Conservation (phyloP, 2,888 invertebrate genomes). For the Automeris io region DNA sequence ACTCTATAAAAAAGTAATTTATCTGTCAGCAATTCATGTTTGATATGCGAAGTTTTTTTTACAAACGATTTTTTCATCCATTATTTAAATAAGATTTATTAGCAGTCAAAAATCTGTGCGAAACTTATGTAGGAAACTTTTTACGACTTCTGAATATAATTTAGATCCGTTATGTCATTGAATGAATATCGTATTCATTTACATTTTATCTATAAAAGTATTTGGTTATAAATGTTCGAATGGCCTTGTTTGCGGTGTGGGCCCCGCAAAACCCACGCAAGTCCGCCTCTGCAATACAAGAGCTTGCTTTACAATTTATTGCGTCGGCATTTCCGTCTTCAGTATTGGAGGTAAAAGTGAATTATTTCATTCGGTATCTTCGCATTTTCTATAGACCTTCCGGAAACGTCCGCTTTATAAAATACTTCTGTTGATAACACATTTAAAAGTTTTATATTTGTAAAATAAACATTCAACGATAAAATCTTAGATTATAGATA, state of each 20-base stretch:
- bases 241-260: constrained; percentile 1
- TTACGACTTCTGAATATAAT: neutral
- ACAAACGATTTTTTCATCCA: too few species aligned
- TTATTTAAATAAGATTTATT: neutral
- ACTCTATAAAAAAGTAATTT: too few species aligned
- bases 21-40: too few species aligned
- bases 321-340: constrained; percentile 3
- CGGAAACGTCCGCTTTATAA: neutral
- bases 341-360: constrained; percentile 6
- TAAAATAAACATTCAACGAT: too few species aligned
- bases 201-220: neutral
- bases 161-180: neutral
- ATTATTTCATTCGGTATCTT: constrained; percentile 3
- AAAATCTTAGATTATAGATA: too few species aligned
- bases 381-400: neutral
- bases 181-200: constrained; percentile 1
- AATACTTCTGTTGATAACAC: neutral
- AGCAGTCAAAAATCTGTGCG: neutral
- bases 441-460: too few species aligned
- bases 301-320: constrained; percentile 9
- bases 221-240: constrained; percentile 3
- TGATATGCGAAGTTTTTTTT: too few species aligned
- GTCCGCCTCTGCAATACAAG: constrained; percentile 3
- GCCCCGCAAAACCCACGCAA: constrained; percentile 3
- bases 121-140: neutral